Base-by-base conservation (phyloP, 2,797 vertebrate species). In the Chrosomus eos region DNA sequence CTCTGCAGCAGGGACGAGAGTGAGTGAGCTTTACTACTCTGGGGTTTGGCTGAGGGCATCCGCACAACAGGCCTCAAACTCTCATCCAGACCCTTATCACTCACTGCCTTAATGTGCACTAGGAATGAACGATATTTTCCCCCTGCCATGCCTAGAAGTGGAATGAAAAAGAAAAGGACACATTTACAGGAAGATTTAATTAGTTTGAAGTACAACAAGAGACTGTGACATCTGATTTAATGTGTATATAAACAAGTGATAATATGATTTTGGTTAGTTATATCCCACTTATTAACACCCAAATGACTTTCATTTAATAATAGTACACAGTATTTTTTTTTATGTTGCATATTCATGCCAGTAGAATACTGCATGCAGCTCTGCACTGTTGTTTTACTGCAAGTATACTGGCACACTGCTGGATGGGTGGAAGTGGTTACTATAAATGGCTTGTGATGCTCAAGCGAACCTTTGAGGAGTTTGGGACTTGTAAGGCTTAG, bases 111-210 rank as follows among this genome's bases (percentile, higher is more conserved):
- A 68, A 99, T 98, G 76, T 99, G 98, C 86, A 99, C 98, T 94
- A 99, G 95, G 94, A 99, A 99, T 0, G 98, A 99, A 80, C 98
- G 97, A 78, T 99, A 99, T 92, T 99, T 99, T 81, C 98, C 98
- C 91, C 98, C 98, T 31, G 98, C 97, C 97, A 99, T 98, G 84
- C 98, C 98, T 99, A 89, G 2, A 93, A 36, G 77, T 55, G 14
- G 10, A 66, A 58, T 60, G n/a, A 83, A 26, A 16, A 36, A 5
- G 5, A 18, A 21, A 23, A 33, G 5, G 2, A 18, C 55, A 53
- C 33, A 67, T 4, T 64, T 64, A 64, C 11, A 64, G 2, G 9
- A 67, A 67, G 16, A 1, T 48, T 38, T 23, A 5, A 43, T 23
- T 45, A 28, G 5, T n/a, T 26, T 43, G 7, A 70, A 70, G 16